A percentile compares a stretch with the other conserved stretches of the same genome.
Conservation (phyloP, 2,797 vertebrate genomes). For the Enteromius unitaeniatus region DNA sequence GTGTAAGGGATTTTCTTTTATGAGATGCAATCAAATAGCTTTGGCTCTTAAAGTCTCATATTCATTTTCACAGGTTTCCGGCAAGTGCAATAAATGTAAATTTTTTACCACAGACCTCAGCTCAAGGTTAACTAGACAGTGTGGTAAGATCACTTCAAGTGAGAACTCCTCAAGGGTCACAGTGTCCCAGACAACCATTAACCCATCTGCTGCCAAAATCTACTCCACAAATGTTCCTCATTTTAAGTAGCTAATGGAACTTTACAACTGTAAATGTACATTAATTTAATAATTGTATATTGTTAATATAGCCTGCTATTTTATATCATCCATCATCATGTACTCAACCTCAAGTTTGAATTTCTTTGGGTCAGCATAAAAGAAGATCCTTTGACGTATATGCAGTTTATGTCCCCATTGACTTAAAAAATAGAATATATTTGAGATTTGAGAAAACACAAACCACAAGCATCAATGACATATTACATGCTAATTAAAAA, state of each 20-base stretch:
- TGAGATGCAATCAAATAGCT: not conserved
- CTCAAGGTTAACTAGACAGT: conserved; percentile 41
- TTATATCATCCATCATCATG: not conserved
- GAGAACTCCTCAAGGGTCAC: conserved; percentile 16
- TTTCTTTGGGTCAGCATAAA: not conserved
- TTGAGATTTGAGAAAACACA: not conserved
- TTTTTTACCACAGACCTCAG: conserved; percentile 21
- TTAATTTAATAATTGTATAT: not conserved
- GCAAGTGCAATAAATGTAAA: conserved; percentile 23
- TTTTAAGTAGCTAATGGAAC: not conserved
- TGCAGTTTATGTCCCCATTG: not conserved
- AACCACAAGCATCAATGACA: not conserved
- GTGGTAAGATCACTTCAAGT: conserved; percentile 17
- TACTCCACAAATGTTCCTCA: not conserved
- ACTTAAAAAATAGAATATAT: not conserved
- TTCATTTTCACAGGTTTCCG: not conserved
- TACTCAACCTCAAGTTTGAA: not conserved
- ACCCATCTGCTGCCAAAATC: conserved; percentile 14
- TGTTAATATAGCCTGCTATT: not conserved
- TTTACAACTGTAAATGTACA: not conserved
- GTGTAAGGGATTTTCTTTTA: conserved; percentile 2
- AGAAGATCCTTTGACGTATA: not conserved
- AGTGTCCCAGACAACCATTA: conserved; percentile 33
- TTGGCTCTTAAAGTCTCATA: not conserved
- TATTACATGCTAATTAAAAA: not conserved